A percentile compares a stretch with the other conserved stretches of the same genome.
Evolutionary conservation across 2,113 vertebrate genomes (phyloP).

Genomic region (Ondatra zibethicus): DNA sequence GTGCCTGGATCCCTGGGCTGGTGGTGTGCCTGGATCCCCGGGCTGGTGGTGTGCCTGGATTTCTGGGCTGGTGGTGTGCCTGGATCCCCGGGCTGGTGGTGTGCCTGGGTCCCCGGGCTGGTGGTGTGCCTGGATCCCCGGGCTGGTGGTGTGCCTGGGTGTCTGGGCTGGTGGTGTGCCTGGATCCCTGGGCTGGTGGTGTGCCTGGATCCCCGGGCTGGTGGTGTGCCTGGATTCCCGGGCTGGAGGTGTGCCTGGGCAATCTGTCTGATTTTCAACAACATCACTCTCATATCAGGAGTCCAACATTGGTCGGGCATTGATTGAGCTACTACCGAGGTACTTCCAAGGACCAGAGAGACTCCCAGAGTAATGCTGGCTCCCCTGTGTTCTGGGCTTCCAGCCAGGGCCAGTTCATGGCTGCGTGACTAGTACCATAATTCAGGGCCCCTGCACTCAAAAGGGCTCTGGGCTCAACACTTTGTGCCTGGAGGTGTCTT

Average conservation of each 20-base stretch:
- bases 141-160: too few relatives aligned
- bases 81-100: too few relatives aligned
- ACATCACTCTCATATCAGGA: not conserved
- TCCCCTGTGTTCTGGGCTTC: not conserved
- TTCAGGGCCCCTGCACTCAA: not conserved
- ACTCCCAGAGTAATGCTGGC: not conserved
- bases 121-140: accelerated
- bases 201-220: too few relatives aligned
- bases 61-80: too few relatives aligned
- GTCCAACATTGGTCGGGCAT: not conserved
- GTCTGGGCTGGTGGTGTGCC: too few relatives aligned
- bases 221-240: too few relatives aligned
- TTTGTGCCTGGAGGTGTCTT: not conserved
- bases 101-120: too few relatives aligned
- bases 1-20: too few relatives aligned
- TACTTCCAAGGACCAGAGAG: not conserved
- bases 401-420: not conserved
- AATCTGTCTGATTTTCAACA: not conserved
- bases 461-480: not conserved
- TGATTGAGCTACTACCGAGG: not conserved
- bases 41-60: too few relatives aligned
- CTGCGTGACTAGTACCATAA: not conserved
- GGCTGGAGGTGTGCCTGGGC: not conserved
- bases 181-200: too few relatives aligned
- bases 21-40: too few relatives aligned